These are phyloP conservation scores for Arctopsyche grandis DNA, from an alignment of 1,140 invertebrate genomes.

Conservation along the genomic window DNA sequence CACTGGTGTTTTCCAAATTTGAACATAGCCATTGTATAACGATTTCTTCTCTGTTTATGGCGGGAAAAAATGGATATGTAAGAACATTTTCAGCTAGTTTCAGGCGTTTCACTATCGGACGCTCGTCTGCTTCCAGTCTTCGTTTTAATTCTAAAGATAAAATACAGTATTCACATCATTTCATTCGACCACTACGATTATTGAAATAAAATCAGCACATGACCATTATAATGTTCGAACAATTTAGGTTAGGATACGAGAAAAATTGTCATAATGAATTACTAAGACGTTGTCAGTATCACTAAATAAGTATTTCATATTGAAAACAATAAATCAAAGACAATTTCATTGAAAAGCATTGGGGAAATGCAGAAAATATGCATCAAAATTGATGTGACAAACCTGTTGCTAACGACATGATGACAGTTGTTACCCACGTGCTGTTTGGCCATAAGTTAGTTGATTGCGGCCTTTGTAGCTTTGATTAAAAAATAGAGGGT, in stretches of 20 bases:
- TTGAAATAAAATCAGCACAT: no score
- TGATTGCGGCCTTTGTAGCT: neutral
- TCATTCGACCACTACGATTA: no score
- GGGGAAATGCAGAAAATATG: neutral
- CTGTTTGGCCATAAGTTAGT: neutral
- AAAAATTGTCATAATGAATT: no score
- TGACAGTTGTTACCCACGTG: neutral
- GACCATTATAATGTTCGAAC: no score
- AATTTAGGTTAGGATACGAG: no score
- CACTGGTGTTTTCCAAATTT: neutral
- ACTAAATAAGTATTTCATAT: no score
- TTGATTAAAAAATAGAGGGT: no score
- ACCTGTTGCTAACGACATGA: neutral
- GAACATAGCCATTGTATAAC: conserved; percentile 41
- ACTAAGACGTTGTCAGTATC: no score
- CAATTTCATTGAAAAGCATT: neutral
- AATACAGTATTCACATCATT: conserved; percentile 1
- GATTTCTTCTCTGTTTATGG: conserved; percentile 44
- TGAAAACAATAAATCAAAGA: neutral
- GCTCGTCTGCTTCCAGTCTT: conserved; percentile 37
- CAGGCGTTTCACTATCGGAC: conserved; percentile 44
- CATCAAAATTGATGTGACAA: neutral
- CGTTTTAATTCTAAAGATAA: conserved; percentile 47
- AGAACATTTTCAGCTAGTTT: conserved; percentile 49
- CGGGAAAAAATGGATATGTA: conserved; percentile 43